Base-by-base conservation (phyloP, 2,113 vertebrate species). In the Indicator indicator region DNA sequence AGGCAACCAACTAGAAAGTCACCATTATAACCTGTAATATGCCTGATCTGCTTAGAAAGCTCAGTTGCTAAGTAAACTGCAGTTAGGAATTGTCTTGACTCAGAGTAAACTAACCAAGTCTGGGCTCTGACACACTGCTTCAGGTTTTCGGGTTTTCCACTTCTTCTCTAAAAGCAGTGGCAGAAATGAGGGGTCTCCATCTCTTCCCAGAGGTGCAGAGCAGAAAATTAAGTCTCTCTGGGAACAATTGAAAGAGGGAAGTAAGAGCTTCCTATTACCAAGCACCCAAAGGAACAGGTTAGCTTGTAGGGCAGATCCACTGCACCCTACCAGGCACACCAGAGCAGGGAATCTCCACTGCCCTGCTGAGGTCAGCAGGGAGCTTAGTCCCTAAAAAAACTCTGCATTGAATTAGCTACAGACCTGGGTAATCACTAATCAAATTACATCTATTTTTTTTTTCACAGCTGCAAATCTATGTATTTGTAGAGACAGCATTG, bases 311-410 rank as follows among this genome's bases (percentile, higher is more conserved):
- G 56, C 60, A 58, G 40, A 27, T 50, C 36, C 79, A 15, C 55
- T 24, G 9, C 55, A n/a, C 42, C 42, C 27, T 26, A 55, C 27
- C 24, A 54, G 44, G 28, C 26, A 36, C 2, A 1, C 16, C 1
- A 2, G 28, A 55, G 42, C 4, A 0, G 21, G 33, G 46, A 32
- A 27, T 16, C 33, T 38, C 33, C 4, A 2, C 67, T 40, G 56
- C 46, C 64, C 70, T 40, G 70, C 68, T 69, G 33, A 19, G 13
- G 54, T 32, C 50, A 55, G 26, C 12, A 15, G 33, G 18, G 28
- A 21, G 54, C 44, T 28, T 40, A 18, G 28, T 17, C 24, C 52
- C 56, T 26, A 28, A 33, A 32, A 70, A 62, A 56, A 27, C 19
- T 65, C 63, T 33, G 42, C 76, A 11, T 7, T 28, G 28, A 32